Conservation (phyloP, 2,888 invertebrate species). For the Tortricodes alternella region DNA sequence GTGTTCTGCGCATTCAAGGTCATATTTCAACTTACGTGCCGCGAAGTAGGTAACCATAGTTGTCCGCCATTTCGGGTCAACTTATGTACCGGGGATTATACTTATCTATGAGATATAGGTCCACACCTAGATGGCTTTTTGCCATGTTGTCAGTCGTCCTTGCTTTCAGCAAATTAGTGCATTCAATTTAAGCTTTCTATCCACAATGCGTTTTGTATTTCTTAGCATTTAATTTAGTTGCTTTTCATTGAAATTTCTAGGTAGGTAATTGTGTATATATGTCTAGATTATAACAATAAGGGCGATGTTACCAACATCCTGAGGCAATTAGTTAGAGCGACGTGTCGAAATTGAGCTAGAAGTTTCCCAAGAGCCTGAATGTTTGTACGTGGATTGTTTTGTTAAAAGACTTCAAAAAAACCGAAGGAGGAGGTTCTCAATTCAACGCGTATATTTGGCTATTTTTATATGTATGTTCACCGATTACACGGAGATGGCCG, state of each 20-base stretch:
- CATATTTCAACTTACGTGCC: too few relatives aligned
- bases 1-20: too few relatives aligned
- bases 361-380: conserved; percentile 2
- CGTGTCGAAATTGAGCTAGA: conserved; percentile 6
- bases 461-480: too few relatives aligned
- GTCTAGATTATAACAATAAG: conserved; percentile 12
- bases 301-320: conserved; percentile 5
- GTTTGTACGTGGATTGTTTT: background rate
- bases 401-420: too few relatives aligned
- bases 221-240: background rate
- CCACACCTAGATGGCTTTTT: too few relatives aligned
- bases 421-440: too few relatives aligned
- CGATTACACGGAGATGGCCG: too few relatives aligned
- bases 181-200: background rate
- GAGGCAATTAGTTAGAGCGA: background rate
- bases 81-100: too few relatives aligned
- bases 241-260: background rate
- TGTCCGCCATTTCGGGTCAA: too few relatives aligned
- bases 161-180: background rate
- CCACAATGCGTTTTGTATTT: background rate
- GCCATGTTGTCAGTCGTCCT: background rate
- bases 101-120: too few relatives aligned
- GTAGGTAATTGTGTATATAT: conserved; percentile 3
- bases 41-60: too few relatives aligned
- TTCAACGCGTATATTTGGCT: too few relatives aligned